Evolutionary conservation across 2,888 invertebrate genomes (phyloP), one percentile per base, ranked within the genome.

Genomic region (Ommatoiulus sabulosus): DNA sequence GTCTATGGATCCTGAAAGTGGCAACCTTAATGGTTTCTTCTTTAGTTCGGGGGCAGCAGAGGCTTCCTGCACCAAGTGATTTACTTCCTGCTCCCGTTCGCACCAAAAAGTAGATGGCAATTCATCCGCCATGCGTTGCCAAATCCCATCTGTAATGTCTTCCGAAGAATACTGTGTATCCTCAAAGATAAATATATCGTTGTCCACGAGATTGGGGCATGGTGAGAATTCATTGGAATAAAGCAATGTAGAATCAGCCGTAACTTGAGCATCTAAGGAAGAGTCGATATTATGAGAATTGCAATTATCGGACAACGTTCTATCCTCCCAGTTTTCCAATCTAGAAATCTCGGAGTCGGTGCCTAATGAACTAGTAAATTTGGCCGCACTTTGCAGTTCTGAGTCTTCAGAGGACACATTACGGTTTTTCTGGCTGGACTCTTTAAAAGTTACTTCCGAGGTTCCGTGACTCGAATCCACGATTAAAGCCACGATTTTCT

Each of bases 1-100:
- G 84, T 90, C 90, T 24, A 90, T 84, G 6, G 90, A 90, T 10
- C 57, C 44, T 15, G 90, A 90, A 20, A 84, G 72, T 24, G 89
- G 88, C 35, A 90, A 44, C 24, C 48, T 84, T 17, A 20, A n/a
- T 6, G 85, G n/a, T 85, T 63, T 85, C 17, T 84, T 44, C 86
- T 86, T 84, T 8, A 84, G 17, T 48, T 48, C 44, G 5, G 8
- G 44, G 1, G 87, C 2, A 8, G 88, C 4, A 0, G 88, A 17
- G 3, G 46, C 84, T 48, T 72, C 84, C 48, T 84, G 84, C 63
- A 35, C 17, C n/a, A 85, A 12, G 17, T 88, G 86, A 43, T 57
- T 84, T n/a, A 87, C 35, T 89, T 89, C 89, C 84, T 89, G 87
- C 20, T 87, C 35, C 15, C 84, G 87, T 17, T 46, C 80, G 8